These are phyloP conservation scores for Hestina assimilis DNA, from an alignment of 1,140 invertebrate species.

Conservation along the genomic window DNA sequence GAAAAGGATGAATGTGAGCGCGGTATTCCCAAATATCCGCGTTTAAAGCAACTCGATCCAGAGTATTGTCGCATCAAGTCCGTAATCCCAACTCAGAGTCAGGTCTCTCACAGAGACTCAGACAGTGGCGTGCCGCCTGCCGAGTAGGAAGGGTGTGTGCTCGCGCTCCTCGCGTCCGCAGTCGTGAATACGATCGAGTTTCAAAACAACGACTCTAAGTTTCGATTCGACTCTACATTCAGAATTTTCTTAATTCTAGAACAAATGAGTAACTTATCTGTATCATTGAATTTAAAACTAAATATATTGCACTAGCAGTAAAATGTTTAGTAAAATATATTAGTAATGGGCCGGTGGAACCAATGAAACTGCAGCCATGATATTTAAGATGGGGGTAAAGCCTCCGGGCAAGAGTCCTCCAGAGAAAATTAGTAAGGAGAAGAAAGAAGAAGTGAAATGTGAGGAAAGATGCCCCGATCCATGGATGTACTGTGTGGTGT, in stretches of 20 bases:
- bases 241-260: not conserved
- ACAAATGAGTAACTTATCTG: not conserved
- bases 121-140: conserved; percentile 55
- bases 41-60: conserved; percentile 10
- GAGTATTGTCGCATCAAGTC: conserved; percentile 11
- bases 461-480: conserved; percentile 57
- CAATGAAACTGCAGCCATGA: conserved; percentile 52
- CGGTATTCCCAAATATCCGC: conserved; percentile 7
- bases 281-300: too few relatives aligned
- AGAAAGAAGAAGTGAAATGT: conserved; percentile 48
- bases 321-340: not conserved
- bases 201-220: conserved; percentile 14
- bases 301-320: not conserved
- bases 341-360: conserved; percentile 2
- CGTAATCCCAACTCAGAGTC: not conserved
- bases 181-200: conserved; percentile 53
- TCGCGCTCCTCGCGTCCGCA: conserved; percentile 21
- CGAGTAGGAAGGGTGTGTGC: conserved; percentile 37
- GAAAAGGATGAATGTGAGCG: not conserved
- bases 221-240: not conserved
- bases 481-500: conserved; percentile 68
- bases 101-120: too few relatives aligned
- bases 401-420: conserved; percentile 52
- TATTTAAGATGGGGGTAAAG: conserved; percentile 66
- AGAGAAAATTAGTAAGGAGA: conserved; percentile 45